phyloP scores from a whole-genome alignment of 2,797 vertebrate genomes.

The Cynodonichthys magdalenae region DNA sequence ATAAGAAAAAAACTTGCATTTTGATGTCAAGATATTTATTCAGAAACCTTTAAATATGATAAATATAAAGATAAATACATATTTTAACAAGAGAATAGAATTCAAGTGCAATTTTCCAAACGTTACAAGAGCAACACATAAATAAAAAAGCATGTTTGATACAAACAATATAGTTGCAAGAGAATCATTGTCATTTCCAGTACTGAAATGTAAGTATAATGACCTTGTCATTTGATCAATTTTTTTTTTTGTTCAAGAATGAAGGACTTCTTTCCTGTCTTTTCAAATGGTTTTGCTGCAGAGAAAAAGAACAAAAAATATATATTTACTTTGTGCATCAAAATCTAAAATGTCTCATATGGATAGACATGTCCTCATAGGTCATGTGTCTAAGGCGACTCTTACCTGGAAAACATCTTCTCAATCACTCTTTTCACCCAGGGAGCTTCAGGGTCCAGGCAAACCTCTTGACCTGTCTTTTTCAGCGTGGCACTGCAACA shows the following conservation, averaged over 20 bases:
- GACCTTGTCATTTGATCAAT: neutral
- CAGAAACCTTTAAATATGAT: neutral
- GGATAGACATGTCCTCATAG: neutral
- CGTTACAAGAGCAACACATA: neutral
- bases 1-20: neutral
- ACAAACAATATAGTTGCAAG: slow-evolving; percentile 43
- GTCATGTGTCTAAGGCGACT: neutral
- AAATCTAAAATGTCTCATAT: neutral
- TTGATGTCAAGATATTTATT: neutral
- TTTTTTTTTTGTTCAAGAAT: slow-evolving; percentile 1
- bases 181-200: slow-evolving; percentile 18
- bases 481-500: slow-evolving; percentile 74
- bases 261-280: neutral
- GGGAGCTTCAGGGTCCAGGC: slow-evolving; percentile 63
- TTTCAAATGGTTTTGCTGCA: slow-evolving; percentile 48
- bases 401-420: slow-evolving; percentile 60
- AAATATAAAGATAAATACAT: slow-evolving; percentile 39
- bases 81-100: neutral
- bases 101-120: neutral
- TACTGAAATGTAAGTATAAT: neutral
- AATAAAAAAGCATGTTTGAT: slow-evolving; percentile 60
- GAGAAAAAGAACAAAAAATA: slow-evolving; percentile 26
- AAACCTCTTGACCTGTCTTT: slow-evolving; percentile 53
- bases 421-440: slow-evolving; percentile 67
- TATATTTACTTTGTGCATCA: slow-evolving; percentile 31